Conservation (phyloP, 2,113 vertebrate genomes). For the Crocuta crocuta region DNA sequence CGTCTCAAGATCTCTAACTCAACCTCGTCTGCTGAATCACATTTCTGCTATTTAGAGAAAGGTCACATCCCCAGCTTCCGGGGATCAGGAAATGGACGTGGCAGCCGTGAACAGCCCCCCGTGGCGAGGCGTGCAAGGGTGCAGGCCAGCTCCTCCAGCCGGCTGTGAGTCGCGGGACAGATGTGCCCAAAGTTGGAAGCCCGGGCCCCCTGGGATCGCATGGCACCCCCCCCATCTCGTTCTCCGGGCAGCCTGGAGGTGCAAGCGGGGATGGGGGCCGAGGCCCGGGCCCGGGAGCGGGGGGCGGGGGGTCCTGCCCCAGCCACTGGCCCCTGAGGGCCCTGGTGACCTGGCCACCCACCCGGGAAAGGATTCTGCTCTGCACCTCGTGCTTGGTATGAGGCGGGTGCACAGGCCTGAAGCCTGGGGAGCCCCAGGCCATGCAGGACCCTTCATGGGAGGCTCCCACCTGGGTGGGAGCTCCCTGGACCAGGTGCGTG, state of each 20-base stretch:
- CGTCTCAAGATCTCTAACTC: background rate
- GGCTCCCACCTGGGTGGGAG: background rate
- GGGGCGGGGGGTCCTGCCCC: rapidly evolving
- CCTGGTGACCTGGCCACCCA: background rate
- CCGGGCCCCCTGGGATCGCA: rapidly evolving
- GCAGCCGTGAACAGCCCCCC: background rate
- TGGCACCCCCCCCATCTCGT: background rate
- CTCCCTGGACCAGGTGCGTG: rapidly evolving
- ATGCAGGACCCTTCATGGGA: rapidly evolving
- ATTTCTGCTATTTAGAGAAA: background rate
- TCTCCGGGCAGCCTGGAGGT: background rate
- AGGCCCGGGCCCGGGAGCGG: background rate
- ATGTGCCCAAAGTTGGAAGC: background rate
- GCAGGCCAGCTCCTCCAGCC: too few relatives aligned
- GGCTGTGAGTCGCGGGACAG: rapidly evolving
- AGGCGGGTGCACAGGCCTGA: rapidly evolving
- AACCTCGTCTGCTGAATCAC: background rate
- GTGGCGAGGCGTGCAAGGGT: rapidly evolving
- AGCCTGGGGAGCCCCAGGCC: background rate
- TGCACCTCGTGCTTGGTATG: background rate
- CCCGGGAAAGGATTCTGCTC: background rate
- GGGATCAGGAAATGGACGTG: rapidly evolving
- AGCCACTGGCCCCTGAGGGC: background rate
- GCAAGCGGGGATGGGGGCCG: background rate
- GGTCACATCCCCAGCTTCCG: background rate